Conservation (phyloP, 1,140 invertebrate species). For the Heliothis virescens region DNA sequence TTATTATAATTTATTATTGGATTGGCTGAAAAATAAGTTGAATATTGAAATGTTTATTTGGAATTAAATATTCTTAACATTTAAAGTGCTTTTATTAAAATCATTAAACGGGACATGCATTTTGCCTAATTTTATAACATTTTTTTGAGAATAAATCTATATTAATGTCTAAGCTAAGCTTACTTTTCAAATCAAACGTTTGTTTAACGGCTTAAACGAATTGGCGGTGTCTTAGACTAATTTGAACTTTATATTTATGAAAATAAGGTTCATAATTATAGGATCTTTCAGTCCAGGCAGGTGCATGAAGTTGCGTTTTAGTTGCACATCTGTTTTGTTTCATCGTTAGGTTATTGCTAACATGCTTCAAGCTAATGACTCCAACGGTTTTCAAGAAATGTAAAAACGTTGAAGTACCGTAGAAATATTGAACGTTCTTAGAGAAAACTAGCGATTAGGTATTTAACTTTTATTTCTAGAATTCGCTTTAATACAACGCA, state of each 20-base stretch:
- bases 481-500: no score
- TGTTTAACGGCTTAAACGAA: slow-evolving; percentile 3
- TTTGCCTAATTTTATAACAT: slow-evolving; percentile 1
- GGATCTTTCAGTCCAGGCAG: slow-evolving; percentile 56
- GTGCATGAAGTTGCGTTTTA: slow-evolving; percentile 60
- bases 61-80: background rate
- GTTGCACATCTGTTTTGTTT: slow-evolving; percentile 62
- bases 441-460: no score
- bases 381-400: slow-evolving; percentile 18
- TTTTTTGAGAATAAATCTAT: slow-evolving; percentile 13
- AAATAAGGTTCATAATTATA: slow-evolving; percentile 5
- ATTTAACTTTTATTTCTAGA: no score
- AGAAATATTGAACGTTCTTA: no score
- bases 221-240: background rate
- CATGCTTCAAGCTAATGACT: background rate
- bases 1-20: background rate
- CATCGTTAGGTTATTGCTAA: slow-evolving; percentile 33
- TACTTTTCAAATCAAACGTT: slow-evolving; percentile 29
- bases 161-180: background rate
- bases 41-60: background rate
- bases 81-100: background rate
- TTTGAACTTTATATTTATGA: background rate
- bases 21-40: background rate
- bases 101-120: background rate
- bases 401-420: background rate